Conservation (phyloP, 1,140 invertebrate genomes). For the Solenopsis invicta region DNA sequence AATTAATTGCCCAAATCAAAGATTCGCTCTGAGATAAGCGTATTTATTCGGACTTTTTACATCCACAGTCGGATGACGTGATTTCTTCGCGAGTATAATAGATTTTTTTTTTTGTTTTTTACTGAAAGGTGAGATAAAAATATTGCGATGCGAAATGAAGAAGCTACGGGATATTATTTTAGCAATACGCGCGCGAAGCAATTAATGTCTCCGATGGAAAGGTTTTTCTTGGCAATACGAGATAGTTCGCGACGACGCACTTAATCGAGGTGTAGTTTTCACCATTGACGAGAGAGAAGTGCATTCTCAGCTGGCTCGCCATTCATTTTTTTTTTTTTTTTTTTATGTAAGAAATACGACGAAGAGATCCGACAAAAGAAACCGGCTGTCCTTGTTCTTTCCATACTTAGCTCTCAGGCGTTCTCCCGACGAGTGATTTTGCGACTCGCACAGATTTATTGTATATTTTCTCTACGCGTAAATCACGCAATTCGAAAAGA, state of each 20-base stretch:
- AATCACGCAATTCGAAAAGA: conserved; percentile 9
- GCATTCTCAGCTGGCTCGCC: conserved; percentile 11
- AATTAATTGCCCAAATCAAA: conserved; percentile 1
- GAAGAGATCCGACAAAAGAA: conserved; percentile 12
- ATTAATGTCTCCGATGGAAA: conserved; percentile 14
- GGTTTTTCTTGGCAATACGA: conserved; percentile 13
- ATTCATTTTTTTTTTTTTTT: background rate
- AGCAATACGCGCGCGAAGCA: background rate
- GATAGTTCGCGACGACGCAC: background rate
- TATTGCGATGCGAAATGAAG: conserved; percentile 15
- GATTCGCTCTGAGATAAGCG: background rate
- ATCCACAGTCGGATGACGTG: background rate
- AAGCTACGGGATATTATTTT: background rate
- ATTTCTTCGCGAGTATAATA: background rate
- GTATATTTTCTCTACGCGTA: background rate
- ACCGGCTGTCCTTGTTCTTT: conserved; percentile 64
- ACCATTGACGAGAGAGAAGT: conserved; percentile 1
- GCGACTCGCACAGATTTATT: background rate
- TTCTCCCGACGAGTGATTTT: background rate
- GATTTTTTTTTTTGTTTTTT: too few relatives aligned
- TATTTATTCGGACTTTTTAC: background rate
- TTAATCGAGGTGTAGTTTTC: conserved; percentile 37
- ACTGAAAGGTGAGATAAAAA: background rate
- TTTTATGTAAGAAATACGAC: conserved; percentile 4
- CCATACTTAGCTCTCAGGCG: conserved; percentile 17